A percentile compares a stretch with the other conserved stretches of the same genome.
Evolutionary conservation across 64 coral and sea anemone genomes (phyloP).

Genomic region (Actinia equina): DNA sequence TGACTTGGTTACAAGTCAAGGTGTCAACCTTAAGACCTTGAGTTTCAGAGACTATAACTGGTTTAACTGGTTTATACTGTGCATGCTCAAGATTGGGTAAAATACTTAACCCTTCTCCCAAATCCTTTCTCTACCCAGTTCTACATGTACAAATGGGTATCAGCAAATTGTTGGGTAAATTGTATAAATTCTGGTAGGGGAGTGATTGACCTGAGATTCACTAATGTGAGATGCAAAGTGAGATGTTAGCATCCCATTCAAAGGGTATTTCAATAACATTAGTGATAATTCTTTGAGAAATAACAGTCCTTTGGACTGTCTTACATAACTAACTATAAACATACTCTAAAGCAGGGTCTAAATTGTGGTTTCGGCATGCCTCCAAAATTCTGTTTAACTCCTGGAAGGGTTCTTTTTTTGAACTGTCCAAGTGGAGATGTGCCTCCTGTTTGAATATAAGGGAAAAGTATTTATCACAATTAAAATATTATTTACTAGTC

Average conservation of each 20-base stretch:
- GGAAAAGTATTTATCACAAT: neutral
- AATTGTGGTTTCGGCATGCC: slow-evolving; percentile 69
- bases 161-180: too few relatives aligned
- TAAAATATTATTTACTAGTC: too few relatives aligned
- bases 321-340: neutral
- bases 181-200: too few relatives aligned
- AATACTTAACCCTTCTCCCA: too few relatives aligned
- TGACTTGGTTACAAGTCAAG: neutral
- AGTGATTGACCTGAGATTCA: too few relatives aligned
- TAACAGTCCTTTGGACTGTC: neutral
- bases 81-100: too few relatives aligned
- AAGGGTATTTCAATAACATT: neutral
- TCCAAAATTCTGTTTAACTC: slow-evolving; percentile 95
- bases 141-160: too few relatives aligned
- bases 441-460: slow-evolving; percentile 56
- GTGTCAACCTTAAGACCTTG: neutral
- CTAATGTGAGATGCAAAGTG: too few relatives aligned
- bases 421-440: slow-evolving; percentile 73
- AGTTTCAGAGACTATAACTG: too few relatives aligned
- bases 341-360: slow-evolving; percentile 93
- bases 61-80: too few relatives aligned
- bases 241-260: neutral
- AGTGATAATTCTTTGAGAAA: neutral
- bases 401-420: slow-evolving; percentile 88
- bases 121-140: too few relatives aligned